Percentiles rank a stretch among this genome's conserved stretches.
These are phyloP conservation scores for Phaetusa simplex DNA, from an alignment of 2,113 vertebrate species.

Conservation along the genomic window DNA sequence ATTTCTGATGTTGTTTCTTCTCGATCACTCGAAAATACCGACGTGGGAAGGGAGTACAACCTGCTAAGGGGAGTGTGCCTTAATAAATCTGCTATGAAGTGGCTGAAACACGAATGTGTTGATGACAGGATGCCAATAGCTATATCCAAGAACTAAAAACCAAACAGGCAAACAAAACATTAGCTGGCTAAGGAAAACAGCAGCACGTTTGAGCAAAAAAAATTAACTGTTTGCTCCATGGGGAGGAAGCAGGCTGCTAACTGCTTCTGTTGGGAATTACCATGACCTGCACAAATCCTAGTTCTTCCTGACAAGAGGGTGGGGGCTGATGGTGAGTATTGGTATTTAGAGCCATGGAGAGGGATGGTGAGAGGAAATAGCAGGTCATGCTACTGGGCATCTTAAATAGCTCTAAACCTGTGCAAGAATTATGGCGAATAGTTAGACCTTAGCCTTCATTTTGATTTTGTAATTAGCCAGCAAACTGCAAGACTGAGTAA, in stretches of 20 bases:
- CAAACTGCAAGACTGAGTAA: background rate
- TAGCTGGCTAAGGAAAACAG: background rate
- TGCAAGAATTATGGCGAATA: background rate
- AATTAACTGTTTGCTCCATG: background rate
- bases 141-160: background rate
- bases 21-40: background rate
- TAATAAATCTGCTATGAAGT: background rate
- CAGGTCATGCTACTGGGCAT: background rate
- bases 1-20: background rate
- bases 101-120: background rate
- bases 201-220: background rate
- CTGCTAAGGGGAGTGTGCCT: background rate
- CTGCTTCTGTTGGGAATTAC: background rate
- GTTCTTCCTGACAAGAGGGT: background rate
- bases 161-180: background rate
- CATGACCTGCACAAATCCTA: background rate
- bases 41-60: background rate
- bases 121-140: background rate
- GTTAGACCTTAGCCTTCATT: background rate
- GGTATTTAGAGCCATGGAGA: accelerated
- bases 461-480: background rate
- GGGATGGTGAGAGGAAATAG: background rate
- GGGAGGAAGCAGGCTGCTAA: background rate
- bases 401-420: background rate
- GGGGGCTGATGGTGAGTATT: background rate